These are phyloP conservation scores for Silurus meridionalis DNA, from an alignment of 2,113 vertebrate species.

Conservation along the genomic window DNA sequence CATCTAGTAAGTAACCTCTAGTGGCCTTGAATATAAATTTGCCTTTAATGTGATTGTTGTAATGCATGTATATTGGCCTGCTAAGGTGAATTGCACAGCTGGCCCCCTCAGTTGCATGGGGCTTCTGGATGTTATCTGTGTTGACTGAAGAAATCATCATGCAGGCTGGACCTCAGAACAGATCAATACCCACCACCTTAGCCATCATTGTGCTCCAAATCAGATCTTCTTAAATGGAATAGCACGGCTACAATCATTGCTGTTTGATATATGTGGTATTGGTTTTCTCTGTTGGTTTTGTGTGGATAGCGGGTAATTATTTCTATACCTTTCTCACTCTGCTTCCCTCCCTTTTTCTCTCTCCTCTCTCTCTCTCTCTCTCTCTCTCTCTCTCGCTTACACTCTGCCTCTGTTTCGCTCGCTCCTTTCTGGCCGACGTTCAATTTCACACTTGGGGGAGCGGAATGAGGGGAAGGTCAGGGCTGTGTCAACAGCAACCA, in stretches of 20 bases:
- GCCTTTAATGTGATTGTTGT: neutral
- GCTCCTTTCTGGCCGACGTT: constrained; percentile 57
- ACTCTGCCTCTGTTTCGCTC: constrained; percentile 20
- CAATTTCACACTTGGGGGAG: constrained; percentile 64
- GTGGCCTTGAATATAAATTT: neutral
- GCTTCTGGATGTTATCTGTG: constrained; percentile 14
- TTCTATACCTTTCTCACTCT: constrained; percentile 35
- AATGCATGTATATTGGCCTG: neutral
- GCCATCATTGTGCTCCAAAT: constrained; percentile 33
- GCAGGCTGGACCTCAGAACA: constrained; percentile 20
- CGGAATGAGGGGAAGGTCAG: constrained; percentile 58
- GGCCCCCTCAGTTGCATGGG: too few species aligned
- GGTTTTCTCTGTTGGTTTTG: constrained; percentile 54
- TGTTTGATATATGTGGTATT: constrained; percentile 53
- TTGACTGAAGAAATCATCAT: constrained; percentile 34
- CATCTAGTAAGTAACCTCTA: neutral
- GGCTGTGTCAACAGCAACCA: constrained; percentile 58
- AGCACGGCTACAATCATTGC: constrained; percentile 47
- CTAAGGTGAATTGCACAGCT: neutral
- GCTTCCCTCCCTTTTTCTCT: constrained; percentile 14
- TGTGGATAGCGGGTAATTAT: constrained; percentile 34
- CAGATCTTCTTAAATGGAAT: constrained; percentile 53
- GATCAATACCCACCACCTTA: constrained; percentile 39
- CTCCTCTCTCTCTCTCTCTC: constrained; percentile 32
- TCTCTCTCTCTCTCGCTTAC: constrained; percentile 18